Conservation (phyloP, 2,888 invertebrate species). For the Orgyia antiqua region DNA sequence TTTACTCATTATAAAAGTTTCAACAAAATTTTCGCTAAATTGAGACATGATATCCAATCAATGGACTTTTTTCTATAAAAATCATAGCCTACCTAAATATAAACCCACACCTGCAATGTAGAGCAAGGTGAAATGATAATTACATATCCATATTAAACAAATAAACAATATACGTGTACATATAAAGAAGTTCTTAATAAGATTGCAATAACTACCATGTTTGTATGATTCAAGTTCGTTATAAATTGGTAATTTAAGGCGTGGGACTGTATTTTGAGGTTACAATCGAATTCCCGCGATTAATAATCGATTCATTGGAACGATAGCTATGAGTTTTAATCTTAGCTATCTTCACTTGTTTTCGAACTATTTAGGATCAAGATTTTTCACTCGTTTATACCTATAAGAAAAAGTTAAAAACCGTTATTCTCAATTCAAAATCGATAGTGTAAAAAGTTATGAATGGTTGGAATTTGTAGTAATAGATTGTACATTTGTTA, state of each 20-base stretch:
- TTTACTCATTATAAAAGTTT: no score
- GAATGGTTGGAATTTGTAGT: conserved; percentile 37
- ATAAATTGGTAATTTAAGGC: conserved; percentile 19
- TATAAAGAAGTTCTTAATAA: conserved; percentile 19
- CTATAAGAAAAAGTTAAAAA: no score
- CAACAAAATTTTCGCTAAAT: no score
- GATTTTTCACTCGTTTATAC: no score
- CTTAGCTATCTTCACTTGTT: no score
- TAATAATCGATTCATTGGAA: conserved; percentile 51
- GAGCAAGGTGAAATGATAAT: conserved; percentile 66
- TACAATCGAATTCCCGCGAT: conserved; percentile 53
- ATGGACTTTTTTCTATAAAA: no score
- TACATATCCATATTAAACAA: conserved; percentile 45
- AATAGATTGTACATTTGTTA: conserved; percentile 20
- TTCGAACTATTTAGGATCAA: no score
- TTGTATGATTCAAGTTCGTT: conserved; percentile 8
- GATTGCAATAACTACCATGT: conserved; percentile 26
- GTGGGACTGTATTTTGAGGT: conserved; percentile 65
- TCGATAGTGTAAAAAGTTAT: conserved; percentile 41
- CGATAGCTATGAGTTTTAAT: no score
- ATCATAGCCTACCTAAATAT: conserved; percentile 15
- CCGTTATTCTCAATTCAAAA: conserved; percentile 44
- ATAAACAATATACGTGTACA: conserved; percentile 18
- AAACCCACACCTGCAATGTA: conserved; percentile 44
- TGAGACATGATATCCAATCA: no score